Base-by-base conservation (phyloP, 2,888 invertebrate species). In the Monopis laevigella region DNA sequence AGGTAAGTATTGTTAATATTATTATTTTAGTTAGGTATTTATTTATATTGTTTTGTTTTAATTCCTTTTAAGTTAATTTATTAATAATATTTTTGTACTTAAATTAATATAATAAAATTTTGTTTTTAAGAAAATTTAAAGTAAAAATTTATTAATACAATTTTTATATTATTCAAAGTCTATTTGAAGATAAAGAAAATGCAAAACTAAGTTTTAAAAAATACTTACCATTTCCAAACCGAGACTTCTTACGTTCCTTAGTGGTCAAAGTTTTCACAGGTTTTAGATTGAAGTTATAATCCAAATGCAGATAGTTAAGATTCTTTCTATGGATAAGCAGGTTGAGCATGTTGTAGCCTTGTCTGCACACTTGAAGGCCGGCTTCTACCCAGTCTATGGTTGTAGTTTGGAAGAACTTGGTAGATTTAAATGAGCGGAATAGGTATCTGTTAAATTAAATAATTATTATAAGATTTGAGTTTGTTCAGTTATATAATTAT, bases 321-420 rank as follows among this genome's bases (percentile, higher is more conserved):
- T 99, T 99, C 80, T 99, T 99, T 46, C 99, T 90, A 71, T 99
- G 99, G 60, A 99, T 99, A 49, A 99, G 83, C 46, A 99, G 83
- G 70, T 99, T 99, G 48, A 99, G 80, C 99, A 99, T 99, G 71
- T 99, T 99, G 80, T 99, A 99, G 2, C 99, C 99, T 71, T 99
- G 99, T 1, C 98, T 86, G 65, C 99, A 98, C 1, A 98, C 94
- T 81, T 99, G 99, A 32, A 99, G 77, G 3, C 99, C 99, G 8
- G 97, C 98, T 74, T 99, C 99, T 2, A 99, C 99, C 99, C 99
- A 99, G 77, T 99, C 99, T 51, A 99, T 80, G 1, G 97, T 97
- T 0, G 99, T 99, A 0, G 96, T 96, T 88, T 99, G 98, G 85
- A 99, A 99, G 82, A 99, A 99, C 73, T 99, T 99, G 0, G 99